Base-by-base conservation (phyloP, 2,888 invertebrate species). In the Eupithecia inturbata region DNA sequence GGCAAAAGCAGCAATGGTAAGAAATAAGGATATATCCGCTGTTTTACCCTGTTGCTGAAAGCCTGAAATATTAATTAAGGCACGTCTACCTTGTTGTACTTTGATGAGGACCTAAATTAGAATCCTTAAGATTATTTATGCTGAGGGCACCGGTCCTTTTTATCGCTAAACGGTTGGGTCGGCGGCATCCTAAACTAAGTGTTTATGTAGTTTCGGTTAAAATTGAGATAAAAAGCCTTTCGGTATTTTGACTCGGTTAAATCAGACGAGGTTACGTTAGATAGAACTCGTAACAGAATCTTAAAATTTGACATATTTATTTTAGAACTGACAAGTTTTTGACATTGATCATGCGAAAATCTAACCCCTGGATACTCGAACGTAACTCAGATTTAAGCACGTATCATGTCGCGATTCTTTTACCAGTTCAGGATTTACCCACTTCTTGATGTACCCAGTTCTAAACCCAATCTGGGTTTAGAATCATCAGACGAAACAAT, bases 81-180 rank as follows among this genome's bases (percentile, higher is more conserved):
- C 75, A 79, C 79, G 82, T 80, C 74, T 73, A 74, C 67, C 77
- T 78, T 78, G 83, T 79, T 83, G 77, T 79, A 77, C 81, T 83
- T 81, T 85, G 83, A 85, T 82, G 84, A 84, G 80, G 67, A 79
- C 76, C 81, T 77, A 83, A 86, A 87, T 87, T 86, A 86, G 82
- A 84, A 83, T 79, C 80, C 76, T 68, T 76, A 49, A 77, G 80
- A 76, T 82, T 82, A 80, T 87, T 85, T 84, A 81, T 77, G 79
- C 70, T 70, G 70, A 64, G 69, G 74, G 78, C 66, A 10, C 64
- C 67, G 33, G 63, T 68, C 78, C 76, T 80, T 78, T 82, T 81
- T 80, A 76, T 72, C 68, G 19, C 63, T 64, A 76, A 73, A 67
- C 62, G 67, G 68, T 36, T 36, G 63, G 75, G 66, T 41, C 49